phyloP scores from a whole-genome alignment of 2,797 vertebrate species.

The Propithecus deckenii region DNA sequence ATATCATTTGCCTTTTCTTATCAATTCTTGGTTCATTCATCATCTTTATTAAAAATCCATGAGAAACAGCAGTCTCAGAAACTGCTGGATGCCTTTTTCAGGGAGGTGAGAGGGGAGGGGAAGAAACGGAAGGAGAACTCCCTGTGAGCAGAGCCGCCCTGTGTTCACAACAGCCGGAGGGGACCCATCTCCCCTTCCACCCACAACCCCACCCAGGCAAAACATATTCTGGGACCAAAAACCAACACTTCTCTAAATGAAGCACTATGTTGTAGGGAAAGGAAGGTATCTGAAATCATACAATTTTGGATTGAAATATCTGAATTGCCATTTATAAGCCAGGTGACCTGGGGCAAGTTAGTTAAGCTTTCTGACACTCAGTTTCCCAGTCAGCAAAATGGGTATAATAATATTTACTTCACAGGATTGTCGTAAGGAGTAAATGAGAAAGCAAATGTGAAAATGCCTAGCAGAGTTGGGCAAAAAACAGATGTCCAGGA shows the following conservation, averaged over 20 bases:
- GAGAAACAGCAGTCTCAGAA: constrained; percentile 34
- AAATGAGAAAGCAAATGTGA: background rate
- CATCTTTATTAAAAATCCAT: constrained; percentile 76
- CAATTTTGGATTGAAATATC: background rate
- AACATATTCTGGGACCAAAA: background rate
- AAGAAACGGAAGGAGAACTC: background rate
- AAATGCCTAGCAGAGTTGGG: background rate
- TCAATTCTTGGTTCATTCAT: constrained; percentile 68
- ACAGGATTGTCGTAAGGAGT: background rate
- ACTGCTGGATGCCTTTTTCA: background rate
- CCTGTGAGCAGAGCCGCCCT: background rate
- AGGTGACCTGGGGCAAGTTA: background rate
- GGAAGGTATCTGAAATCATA: background rate
- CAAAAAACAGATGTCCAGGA: background rate
- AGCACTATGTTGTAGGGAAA: background rate
- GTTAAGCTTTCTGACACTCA: background rate
- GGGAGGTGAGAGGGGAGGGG: background rate
- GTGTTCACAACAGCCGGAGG: background rate
- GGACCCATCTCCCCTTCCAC: background rate
- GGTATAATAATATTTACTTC: background rate
- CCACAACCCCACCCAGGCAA: background rate
- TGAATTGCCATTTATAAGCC: background rate
- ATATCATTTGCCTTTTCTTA: constrained; percentile 71
- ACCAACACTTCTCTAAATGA: background rate
- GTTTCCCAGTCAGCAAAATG: background rate